A percentile compares a stretch with the other conserved stretches of the same genome.
phyloP scores from a whole-genome alignment of 1,140 invertebrate genomes.

The Meloidogyne hapla region DNA sequence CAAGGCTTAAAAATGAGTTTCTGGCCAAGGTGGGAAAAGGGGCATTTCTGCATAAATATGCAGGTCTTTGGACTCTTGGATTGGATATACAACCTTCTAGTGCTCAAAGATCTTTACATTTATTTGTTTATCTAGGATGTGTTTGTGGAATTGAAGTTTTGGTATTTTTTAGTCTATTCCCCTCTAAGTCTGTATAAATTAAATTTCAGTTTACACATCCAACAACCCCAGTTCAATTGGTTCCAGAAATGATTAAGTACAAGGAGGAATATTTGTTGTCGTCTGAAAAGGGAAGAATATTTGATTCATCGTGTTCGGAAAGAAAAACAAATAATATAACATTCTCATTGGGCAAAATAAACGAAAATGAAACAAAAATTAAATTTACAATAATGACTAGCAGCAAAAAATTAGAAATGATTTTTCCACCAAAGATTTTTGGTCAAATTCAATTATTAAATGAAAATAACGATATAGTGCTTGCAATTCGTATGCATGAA shows the following conservation, averaged over 20 bases:
- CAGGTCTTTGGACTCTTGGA: constrained; percentile 15
- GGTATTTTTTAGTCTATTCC: too few species aligned
- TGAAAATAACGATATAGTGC: background rate
- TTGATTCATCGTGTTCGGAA: background rate
- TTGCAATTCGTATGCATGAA: too few species aligned
- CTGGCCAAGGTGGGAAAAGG: background rate
- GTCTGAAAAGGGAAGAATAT: background rate
- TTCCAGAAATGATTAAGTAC: background rate
- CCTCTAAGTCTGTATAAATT: too few species aligned
- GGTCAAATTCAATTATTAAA: background rate
- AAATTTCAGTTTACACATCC: background rate
- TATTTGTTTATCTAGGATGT: constrained; percentile 3
- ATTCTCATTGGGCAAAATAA: background rate
- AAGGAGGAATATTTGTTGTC: too few species aligned
- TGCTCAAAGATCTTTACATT: background rate
- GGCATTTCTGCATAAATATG: background rate
- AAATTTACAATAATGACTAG: background rate
- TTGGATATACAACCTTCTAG: background rate
- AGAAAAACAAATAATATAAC: background rate
- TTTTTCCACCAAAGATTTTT: background rate
- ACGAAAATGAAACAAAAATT: background rate
- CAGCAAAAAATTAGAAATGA: background rate
- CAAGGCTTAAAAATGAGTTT: background rate
- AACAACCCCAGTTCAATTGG: background rate
- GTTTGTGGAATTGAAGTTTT: constrained; percentile 9